Evolutionary conservation across 2,888 invertebrate genomes (phyloP).

Genomic region (Drosophila prolongata): DNA sequence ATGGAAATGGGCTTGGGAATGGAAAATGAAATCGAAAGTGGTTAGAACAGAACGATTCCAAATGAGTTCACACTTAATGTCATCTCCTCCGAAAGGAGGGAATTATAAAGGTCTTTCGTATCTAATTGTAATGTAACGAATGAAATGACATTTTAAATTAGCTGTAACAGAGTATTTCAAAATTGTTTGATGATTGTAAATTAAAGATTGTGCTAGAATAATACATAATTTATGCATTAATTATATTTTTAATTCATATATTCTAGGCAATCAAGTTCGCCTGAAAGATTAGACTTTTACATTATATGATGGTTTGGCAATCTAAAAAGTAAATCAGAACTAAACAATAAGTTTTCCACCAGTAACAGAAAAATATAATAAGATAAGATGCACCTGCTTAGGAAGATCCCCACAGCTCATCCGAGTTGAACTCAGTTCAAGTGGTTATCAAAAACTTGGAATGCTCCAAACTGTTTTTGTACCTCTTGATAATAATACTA

Average conservation of each 20-base stretch:
- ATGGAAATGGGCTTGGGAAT: constrained; percentile 10
- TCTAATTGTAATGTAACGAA: neutral
- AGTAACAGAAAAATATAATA: no score
- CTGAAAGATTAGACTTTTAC: no score
- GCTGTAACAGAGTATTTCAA: no score
- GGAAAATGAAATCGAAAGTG: constrained; percentile 1
- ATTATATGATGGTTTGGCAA: no score
- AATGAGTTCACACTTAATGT: constrained; percentile 27
- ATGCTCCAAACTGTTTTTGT: constrained; percentile 3
- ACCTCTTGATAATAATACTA: constrained; percentile 21
- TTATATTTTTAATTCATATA: no score
- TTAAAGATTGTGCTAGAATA: no score
- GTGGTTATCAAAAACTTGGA: constrained; percentile 22
- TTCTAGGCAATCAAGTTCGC: no score
- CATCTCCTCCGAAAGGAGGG: neutral
- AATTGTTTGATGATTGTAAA: no score
- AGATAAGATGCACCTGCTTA: neutral
- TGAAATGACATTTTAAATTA: neutral
- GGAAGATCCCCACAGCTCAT: constrained; percentile 5
- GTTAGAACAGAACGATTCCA: constrained; percentile 4
- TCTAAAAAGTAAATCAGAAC: no score
- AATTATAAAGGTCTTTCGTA: neutral
- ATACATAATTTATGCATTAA: no score
- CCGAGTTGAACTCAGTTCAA: constrained; percentile 15
- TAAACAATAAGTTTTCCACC: no score